Conservation (phyloP, 2,797 vertebrate genomes). For the Rhinoraja longicauda region DNA sequence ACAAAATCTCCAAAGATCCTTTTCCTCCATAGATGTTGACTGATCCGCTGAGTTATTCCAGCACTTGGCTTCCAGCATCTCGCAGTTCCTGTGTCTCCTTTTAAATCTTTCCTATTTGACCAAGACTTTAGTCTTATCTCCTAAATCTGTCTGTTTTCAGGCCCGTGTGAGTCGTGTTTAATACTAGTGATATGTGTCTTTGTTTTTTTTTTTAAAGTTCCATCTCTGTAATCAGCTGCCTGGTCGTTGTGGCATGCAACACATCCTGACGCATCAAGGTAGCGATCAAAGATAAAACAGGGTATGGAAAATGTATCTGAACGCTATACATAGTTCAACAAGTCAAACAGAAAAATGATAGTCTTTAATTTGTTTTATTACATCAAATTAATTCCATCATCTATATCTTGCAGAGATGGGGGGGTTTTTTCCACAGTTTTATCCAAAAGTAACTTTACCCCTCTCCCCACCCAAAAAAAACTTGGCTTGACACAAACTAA, state of each 20-base stretch:
- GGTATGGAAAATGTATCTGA: not conserved
- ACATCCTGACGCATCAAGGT: not conserved
- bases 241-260: not conserved
- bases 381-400: constrained; percentile 30
- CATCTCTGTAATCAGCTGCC: not conserved
- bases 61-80: too few species aligned
- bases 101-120: not conserved
- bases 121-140: not conserved
- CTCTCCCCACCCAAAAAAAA: not conserved
- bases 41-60: too few species aligned
- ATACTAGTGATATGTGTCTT: too few species aligned
- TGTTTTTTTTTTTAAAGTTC: too few species aligned
- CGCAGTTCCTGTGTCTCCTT: too few species aligned
- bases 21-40: too few species aligned
- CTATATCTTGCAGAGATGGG: not conserved
- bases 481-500: constrained; percentile 4
- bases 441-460: not conserved
- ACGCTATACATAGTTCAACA: not conserved
- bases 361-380: constrained; percentile 34
- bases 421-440: not conserved
- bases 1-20: not conserved
- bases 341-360: not conserved
- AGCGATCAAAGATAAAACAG: not conserved
- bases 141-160: not conserved
- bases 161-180: not conserved